A percentile compares a stretch with the other conserved stretches of the same genome.
Evolutionary conservation across 2,797 vertebrate species (phyloP).

Genomic region (Hirundo rustica): DNA sequence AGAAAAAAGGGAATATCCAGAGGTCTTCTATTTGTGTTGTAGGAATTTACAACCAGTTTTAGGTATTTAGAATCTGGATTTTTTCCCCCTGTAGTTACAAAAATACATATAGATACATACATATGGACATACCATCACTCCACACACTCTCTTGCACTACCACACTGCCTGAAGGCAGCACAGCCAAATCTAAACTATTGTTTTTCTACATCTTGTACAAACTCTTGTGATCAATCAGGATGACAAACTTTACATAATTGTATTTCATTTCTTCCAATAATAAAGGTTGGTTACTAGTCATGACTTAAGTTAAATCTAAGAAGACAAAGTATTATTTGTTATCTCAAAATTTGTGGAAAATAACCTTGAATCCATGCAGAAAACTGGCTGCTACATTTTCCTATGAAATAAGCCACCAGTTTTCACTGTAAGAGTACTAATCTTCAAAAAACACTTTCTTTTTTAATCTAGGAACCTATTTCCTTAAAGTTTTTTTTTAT

Average conservation of each 20-base stretch:
- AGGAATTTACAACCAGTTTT: background rate
- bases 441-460: background rate
- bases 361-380: background rate
- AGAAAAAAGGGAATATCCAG: background rate
- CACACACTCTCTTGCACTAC: background rate
- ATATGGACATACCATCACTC: background rate
- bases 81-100: background rate
- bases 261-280: background rate
- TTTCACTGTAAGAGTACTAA: background rate
- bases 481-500: constrained; percentile 34
- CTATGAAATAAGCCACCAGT: background rate
- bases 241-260: background rate
- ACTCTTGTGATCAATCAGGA: background rate
- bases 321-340: background rate
- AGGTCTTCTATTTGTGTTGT: background rate
- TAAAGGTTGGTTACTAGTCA: background rate
- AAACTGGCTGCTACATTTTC: background rate
- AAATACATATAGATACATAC: background rate
- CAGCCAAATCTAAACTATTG: background rate
- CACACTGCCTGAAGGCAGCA: background rate
- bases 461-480: background rate
- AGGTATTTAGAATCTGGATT: background rate
- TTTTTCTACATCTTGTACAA: background rate
- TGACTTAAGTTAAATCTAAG: background rate
- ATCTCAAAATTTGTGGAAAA: background rate